Conservation (phyloP, 2,888 invertebrate species). For the Dryococelus australis region DNA sequence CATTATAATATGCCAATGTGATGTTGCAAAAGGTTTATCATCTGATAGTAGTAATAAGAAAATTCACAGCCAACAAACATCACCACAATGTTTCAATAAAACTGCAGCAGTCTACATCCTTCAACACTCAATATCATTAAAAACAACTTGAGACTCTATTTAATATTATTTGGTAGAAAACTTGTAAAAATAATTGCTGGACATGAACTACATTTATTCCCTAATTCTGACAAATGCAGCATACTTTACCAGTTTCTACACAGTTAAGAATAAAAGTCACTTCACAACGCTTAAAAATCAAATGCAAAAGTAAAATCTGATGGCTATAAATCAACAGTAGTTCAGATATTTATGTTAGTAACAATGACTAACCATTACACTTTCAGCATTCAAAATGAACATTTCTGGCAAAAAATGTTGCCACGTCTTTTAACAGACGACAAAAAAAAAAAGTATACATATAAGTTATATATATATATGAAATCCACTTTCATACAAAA, state of each 20-base stretch:
- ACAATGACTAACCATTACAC: not conserved
- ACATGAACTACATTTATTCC: not conserved
- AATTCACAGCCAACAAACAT: conserved; percentile 2
- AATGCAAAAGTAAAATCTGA: conserved; percentile 10
- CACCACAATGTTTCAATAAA: not conserved
- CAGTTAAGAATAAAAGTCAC: not conserved
- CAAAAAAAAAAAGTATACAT: not conserved
- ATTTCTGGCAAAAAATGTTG: not conserved
- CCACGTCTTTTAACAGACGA: not conserved
- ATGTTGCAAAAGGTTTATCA: not conserved
- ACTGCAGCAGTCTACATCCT: not conserved
- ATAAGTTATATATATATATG: not conserved
- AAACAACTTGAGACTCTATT: not conserved
- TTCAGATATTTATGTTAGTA: not conserved
- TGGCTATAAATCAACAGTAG: not conserved
- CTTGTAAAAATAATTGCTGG: conserved; percentile 10
- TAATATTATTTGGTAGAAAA: conserved; percentile 10
- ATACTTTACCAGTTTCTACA: not conserved
- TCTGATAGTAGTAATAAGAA: not conserved
- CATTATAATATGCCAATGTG: not conserved
- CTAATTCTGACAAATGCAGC: not conserved
- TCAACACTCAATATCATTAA: not conserved
- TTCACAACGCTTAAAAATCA: not conserved
- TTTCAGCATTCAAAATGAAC: not conserved
- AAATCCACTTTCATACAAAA: not conserved